Conservation (phyloP, 2,113 vertebrate species). For the Emydura subglobosa region DNA sequence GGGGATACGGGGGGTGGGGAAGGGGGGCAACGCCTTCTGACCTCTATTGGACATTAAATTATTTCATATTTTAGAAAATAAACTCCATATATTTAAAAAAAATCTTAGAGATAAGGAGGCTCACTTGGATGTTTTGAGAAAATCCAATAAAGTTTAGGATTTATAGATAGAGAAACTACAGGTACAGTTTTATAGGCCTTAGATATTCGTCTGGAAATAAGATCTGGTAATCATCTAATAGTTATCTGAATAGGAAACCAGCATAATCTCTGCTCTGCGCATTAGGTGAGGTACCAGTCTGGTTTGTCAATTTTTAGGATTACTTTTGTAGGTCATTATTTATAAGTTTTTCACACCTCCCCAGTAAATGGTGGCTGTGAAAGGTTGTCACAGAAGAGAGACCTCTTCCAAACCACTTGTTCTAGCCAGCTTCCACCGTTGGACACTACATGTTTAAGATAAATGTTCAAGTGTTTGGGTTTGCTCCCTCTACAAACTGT, state of each 20-base stretch:
- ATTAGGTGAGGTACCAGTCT: neutral
- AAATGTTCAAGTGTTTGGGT: neutral
- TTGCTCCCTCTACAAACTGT: conserved; percentile 42
- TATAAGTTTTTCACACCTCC: neutral
- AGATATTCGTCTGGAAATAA: neutral
- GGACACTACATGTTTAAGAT: fast-evolving
- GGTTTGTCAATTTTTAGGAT: neutral
- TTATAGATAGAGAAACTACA: neutral
- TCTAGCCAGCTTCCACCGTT: neutral
- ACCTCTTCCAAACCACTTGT: neutral
- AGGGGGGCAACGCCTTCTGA: neutral
- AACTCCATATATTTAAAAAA: neutral
- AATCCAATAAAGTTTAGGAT: neutral
- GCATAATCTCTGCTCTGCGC: neutral
- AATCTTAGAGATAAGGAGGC: neutral
- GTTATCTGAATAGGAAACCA: neutral
- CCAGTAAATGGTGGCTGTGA: conserved; percentile 23
- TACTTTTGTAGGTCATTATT: conserved; percentile 7
- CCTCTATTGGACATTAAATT: neutral
- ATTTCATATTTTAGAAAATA: conserved; percentile 30
- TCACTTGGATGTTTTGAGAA: neutral
- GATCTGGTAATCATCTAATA: neutral
- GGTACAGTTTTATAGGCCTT: neutral
- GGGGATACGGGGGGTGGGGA: neutral
- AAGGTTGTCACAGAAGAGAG: conserved; percentile 6